Percentiles rank a stretch among this genome's conserved stretches.
These are phyloP conservation scores for Bactericera cockerelli DNA, from an alignment of 1,140 invertebrate genomes.

Conservation along the genomic window DNA sequence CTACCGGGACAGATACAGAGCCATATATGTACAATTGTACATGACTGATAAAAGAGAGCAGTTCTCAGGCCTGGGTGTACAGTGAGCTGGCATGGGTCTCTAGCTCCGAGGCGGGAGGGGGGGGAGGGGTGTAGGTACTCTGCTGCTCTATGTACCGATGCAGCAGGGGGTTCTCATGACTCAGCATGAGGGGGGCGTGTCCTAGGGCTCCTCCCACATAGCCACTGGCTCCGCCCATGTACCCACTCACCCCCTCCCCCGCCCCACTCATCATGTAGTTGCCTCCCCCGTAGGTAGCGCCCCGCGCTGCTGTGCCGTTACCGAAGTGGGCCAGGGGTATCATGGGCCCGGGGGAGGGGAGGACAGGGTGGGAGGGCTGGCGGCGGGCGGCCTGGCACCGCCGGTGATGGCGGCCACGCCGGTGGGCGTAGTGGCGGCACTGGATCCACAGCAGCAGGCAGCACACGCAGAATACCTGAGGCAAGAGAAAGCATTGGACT, in stretches of 20 bases:
- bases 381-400: background rate
- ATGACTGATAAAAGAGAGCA: too few species aligned
- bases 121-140: background rate
- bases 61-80: background rate
- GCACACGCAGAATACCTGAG: slow-evolving; percentile 4
- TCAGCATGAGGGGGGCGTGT: background rate
- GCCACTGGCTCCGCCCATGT: too few species aligned
- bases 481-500: too few species aligned
- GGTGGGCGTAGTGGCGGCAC: background rate
- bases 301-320: too few species aligned
- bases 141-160: slow-evolving; percentile 4
- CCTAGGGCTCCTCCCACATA: too few species aligned
- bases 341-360: background rate
- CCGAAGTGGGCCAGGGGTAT: background rate
- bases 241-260: too few species aligned
- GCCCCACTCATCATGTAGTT: too few species aligned
- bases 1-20: too few species aligned
- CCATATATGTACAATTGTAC: too few species aligned
- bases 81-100: background rate
- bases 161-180: background rate
- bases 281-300: too few species aligned
- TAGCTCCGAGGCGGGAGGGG: background rate
- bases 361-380: background rate
- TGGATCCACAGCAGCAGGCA: slow-evolving; percentile 5
- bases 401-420: background rate